A percentile compares a stretch with the other conserved stretches of the same genome.
Conservation (phyloP, 2,113 vertebrate genomes). For the Catagonus wagneri region DNA sequence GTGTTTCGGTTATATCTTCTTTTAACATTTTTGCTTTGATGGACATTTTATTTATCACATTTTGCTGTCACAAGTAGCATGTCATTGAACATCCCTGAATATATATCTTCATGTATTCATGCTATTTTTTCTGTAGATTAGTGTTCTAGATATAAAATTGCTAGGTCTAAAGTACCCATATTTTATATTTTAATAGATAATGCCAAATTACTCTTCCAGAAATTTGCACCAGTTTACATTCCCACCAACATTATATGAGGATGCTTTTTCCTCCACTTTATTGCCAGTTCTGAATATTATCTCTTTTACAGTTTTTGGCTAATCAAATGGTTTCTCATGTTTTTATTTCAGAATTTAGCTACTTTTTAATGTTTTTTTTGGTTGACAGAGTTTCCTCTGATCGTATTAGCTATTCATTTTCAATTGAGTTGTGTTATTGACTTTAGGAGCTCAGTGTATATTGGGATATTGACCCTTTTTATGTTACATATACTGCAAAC, state of each 20-base stretch:
- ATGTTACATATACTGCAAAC: not conserved
- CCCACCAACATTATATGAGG: not conserved
- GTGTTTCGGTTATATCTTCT: not conserved
- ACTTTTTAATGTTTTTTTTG: not conserved
- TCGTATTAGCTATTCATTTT: not conserved
- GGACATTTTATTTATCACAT: not conserved
- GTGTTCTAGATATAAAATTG: not conserved
- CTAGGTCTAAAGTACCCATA: not conserved
- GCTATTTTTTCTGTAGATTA: not conserved
- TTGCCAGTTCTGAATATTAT: not conserved
- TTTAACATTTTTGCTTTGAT: not conserved
- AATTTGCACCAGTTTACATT: not conserved
- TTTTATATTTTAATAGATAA: not conserved
- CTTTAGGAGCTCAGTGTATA: not conserved
- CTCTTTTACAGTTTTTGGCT: not conserved
- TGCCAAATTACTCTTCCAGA: not conserved
- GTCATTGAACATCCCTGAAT: not conserved
- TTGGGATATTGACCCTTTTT: not conserved
- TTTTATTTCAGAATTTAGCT: slow-evolving; percentile 31
- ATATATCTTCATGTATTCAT: not conserved
- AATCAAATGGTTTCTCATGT: not conserved
- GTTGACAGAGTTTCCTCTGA: not conserved
- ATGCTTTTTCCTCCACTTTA: not conserved
- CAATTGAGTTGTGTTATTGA: not conserved
- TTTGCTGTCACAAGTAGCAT: not conserved